A percentile compares a stretch with the other conserved stretches of the same genome.
These are phyloP conservation scores for Leptopilina drosophilae DNA, from an alignment of 2,888 invertebrate genomes.

Conservation along the genomic window DNA sequence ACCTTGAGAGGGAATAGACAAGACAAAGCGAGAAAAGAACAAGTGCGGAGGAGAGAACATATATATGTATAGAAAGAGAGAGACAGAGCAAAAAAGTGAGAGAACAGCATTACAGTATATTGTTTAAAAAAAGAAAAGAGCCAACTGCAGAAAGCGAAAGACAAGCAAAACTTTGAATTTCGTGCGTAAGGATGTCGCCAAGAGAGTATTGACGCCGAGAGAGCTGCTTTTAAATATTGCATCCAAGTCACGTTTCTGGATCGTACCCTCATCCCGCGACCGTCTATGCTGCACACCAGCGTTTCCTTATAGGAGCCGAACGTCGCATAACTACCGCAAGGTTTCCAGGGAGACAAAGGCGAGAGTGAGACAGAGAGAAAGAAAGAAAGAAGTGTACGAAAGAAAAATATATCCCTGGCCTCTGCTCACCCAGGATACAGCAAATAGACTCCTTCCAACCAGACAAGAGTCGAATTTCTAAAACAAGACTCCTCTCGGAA, in stretches of 20 bases:
- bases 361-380: not conserved
- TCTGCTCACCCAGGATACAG: slow-evolving; percentile 26
- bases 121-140: slow-evolving; percentile 40
- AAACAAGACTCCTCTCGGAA: not conserved
- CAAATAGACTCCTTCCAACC: slow-evolving; percentile 35
- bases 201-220: slow-evolving; percentile 73
- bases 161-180: slow-evolving; percentile 31
- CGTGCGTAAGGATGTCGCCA: slow-evolving; percentile 61
- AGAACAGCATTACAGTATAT: slow-evolving; percentile 22
- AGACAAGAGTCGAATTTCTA: slow-evolving; percentile 30
- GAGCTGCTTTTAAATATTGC: slow-evolving; percentile 74
- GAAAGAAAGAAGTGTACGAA: slow-evolving; percentile 44
- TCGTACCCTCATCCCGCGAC: slow-evolving; percentile 55
- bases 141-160: slow-evolving; percentile 26
- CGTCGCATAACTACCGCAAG: slow-evolving; percentile 72
- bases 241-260: slow-evolving; percentile 75
- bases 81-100: no score
- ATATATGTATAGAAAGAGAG: no score
- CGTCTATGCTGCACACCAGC: slow-evolving; percentile 31
- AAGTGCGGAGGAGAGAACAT: slow-evolving; percentile 20
- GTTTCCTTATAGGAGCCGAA: slow-evolving; percentile 56
- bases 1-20: slow-evolving; percentile 40
- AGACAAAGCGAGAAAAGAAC: slow-evolving; percentile 33
- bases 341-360: slow-evolving; percentile 68
- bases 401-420: slow-evolving; percentile 44